phyloP scores from a whole-genome alignment of 2,888 invertebrate genomes.

The Cantharis rustica region DNA sequence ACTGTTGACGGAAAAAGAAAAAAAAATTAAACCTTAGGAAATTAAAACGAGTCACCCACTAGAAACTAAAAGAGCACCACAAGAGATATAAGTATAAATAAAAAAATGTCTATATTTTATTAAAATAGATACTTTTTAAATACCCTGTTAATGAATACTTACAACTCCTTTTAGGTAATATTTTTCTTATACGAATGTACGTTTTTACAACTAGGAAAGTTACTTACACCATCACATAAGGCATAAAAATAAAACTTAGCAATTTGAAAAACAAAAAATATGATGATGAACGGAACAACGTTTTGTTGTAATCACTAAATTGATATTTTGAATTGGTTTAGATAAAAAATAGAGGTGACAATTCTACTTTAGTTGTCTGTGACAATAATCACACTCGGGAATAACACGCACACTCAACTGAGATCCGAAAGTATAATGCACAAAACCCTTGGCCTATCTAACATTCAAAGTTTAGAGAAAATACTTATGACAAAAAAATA shows the following conservation, averaged over 20 bases:
- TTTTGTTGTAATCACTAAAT: not conserved
- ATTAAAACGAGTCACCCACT: not conserved
- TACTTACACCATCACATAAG: not conserved
- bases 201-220: not conserved
- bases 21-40: not conserved
- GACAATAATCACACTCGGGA: conserved; percentile 43
- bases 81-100: not conserved
- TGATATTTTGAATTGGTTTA: not conserved
- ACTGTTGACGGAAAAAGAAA: not conserved
- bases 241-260: not conserved
- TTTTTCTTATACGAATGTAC: not conserved
- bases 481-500: conserved; percentile 60
- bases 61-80: not conserved
- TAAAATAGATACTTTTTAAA: conserved; percentile 5
- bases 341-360: conserved; percentile 17
- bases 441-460: conserved; percentile 59
- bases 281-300: not conserved
- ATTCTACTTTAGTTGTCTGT: conserved; percentile 23
- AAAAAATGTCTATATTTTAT: not conserved
- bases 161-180: not conserved
- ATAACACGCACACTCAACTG: conserved; percentile 50
- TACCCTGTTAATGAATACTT: not conserved
- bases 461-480: conserved; percentile 59
- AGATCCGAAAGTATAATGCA: conserved; percentile 57
- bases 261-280: not conserved